Evolutionary conservation across 2,113 vertebrate species (phyloP), one percentile per base, ranked within the genome.

Genomic region (Octodon degus): DNA sequence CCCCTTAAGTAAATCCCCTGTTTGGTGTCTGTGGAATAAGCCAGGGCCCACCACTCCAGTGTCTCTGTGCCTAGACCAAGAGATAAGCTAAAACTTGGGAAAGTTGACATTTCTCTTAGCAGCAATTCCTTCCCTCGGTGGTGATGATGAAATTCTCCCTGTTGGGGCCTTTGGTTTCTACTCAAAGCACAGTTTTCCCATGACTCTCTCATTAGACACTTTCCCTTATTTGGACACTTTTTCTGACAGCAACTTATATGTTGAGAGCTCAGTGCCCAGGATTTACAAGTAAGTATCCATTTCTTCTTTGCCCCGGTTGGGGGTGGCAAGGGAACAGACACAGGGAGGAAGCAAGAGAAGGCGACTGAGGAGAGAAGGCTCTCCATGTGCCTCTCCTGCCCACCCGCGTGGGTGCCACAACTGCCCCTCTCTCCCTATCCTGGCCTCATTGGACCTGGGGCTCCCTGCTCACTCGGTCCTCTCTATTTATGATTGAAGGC

Each of bases 401-500:
- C 34, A 20, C 67, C 53, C 62, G 34, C 47, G 77, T 34, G 65
- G 90, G 68, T 40, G 43, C 62, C 81, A 83, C 62, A 5, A 58
- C 88, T 55, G 68, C 43, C 91, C 94, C 82, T 47, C 27, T 88
- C 53, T 55, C 47, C 6, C 86, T 7, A 1, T 76, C 86, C 58
- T 30, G 12, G 74, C 82, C 92, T 89, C 90, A 88, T 91, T 2
- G 0, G 72, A 94, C 68, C 80, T 67, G 55, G 74, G 79, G 67
- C 63, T 55, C 81, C 94, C 95, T 79, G 92, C 97, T 98, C 97
- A 97, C 89, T 95, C 96, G 97, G 98, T 98, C 97, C 96, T 98
- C 93, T 98, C 98, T 98, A 95, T 98, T 98, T 98, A 98, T 98
- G 97, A 98, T 95, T 97, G 97, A 98, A 99, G 99, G 98, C 98